Percentiles rank a stretch among this genome's conserved stretches.
phyloP scores from a whole-genome alignment of 2,888 invertebrate genomes.

The Microplitis deprimator region DNA sequence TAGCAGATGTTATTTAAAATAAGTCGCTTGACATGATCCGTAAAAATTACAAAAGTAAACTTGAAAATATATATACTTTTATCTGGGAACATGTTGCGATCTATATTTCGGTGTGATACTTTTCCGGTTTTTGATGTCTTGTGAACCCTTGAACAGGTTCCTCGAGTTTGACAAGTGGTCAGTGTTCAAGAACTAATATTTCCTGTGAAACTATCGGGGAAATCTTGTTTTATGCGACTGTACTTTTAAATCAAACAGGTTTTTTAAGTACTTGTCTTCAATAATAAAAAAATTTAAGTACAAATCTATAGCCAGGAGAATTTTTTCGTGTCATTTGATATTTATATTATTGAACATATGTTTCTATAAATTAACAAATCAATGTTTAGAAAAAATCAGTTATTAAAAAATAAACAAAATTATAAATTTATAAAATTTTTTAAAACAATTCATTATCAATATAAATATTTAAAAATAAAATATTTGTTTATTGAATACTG shows the following conservation, averaged over 20 bases:
- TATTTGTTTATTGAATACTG: too few species aligned
- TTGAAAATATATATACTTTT: constrained; percentile 5
- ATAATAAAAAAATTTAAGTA: too few species aligned
- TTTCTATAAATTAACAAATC: too few species aligned
- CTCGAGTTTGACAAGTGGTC: constrained; percentile 37
- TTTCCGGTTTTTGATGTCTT: constrained; percentile 6
- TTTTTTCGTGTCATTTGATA: too few species aligned
- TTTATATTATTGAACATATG: too few species aligned
- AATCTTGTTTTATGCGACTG: constrained; percentile 25
- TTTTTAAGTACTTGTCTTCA: too few species aligned
- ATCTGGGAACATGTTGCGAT: constrained; percentile 67
- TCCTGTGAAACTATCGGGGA: constrained; percentile 44
- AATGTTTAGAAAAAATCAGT: too few species aligned
- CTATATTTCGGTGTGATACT: constrained; percentile 41
- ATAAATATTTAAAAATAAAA: not conserved
- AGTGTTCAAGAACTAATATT: not conserved
- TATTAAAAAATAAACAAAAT: not conserved
- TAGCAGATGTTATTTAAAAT: constrained; percentile 6
- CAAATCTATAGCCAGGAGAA: too few species aligned
- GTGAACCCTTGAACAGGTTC: constrained; percentile 37
- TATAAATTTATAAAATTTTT: not conserved
- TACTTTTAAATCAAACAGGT: not conserved
- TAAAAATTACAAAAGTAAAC: not conserved
- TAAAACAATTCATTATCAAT: constrained; percentile 5
- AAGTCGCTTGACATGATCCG: not conserved